Base-by-base conservation (phyloP, 2,888 invertebrate genomes). In the Eristalis pertinax region DNA sequence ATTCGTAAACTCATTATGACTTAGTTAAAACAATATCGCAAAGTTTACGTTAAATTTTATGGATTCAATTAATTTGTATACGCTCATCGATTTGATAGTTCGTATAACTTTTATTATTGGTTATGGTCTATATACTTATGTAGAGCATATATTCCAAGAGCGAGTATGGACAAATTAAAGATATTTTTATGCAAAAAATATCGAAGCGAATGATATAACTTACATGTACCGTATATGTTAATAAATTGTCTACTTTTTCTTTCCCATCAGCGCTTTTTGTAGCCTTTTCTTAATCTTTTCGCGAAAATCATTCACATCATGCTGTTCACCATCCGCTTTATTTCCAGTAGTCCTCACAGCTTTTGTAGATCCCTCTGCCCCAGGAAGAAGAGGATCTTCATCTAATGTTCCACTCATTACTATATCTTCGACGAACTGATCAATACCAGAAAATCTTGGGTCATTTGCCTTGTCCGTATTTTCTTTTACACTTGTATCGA, bases 221-320 rank as follows among this genome's bases (percentile, higher is more conserved):
- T 50, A 50, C 50, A 19, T 50, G 43, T 43, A 43, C 10, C 38
- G 13, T 13, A 13, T 38, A 8, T 43, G 50, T 8, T 8, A 8
- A 19, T 50, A 2, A 50, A 1, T 29, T 50, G 15, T 78, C 11
- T 64, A 72, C 22, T 84, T 76, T 81, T 91, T 92, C 83, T 92
- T 92, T 72, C 91, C 91, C 56, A 92, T 89, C 13, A 92, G 86
- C 11, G 92, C 92, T 69, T 90, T 91, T 73, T 93, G 92, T 4
- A 93, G 89, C 4, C 93, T 91, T 62, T 91, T 91, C 88, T 92
- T 92, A 29, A 93, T 93, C 89, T 92, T 91, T 64, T 92, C 92
- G 2, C 92, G 92, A 64, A 93, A 92, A 88, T 92, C 92, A 75
- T 91, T 69, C 32, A 68, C 63, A 15, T 68, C 60, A 32, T 32